Base-by-base conservation (phyloP, 2,888 invertebrate species). In the Drosophila prolongata region DNA sequence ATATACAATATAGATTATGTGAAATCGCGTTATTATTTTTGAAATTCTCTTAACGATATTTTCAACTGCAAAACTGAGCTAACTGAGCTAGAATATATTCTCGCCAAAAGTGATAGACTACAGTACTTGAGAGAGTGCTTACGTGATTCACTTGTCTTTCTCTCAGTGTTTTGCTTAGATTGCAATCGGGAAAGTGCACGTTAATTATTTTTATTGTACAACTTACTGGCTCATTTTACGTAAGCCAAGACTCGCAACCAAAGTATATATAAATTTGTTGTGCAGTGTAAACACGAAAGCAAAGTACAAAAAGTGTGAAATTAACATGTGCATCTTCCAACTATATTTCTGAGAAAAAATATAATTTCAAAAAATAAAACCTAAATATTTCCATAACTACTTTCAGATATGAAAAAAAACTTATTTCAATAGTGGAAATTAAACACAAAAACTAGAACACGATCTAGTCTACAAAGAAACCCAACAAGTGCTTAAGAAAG, bases 111-210 rank as follows among this genome's bases (percentile, higher is more conserved):
- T 69, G 62, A 19, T 13, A 30, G 44, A 37, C 34, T 43, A 40
- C 47, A 37, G 24, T 47, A 50, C 43, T 40, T 40, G 5, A 30
- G 40, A 40, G 16, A 53, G 49, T 59, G 54, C 62, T 13, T 37
- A 38, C 46, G 59, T 34, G 44, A 53, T 50, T 78, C 71, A 69
- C 66, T 65, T 46, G 19, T 52, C 13, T 54, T 50, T 53, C 34
- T 49, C 35, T 37, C 40, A 58, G 58, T 57, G 57, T 5, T 9
- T 11, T 38, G 49, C 16, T 24, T 43, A 43, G 40, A 19, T 46
- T 61, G 68, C 46, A 69, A 72, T 30, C 27, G n/a, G 69, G 54
- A 86, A 71, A 73, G 74, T 76, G 87, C 64, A 85, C 74, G 54
- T 69, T 50, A 59, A 57, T 58, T 42, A 35, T 62, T 61, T 1